These are phyloP conservation scores for Stenopsyche tienmushanensis DNA, from an alignment of 1,140 invertebrate species.

Conservation along the genomic window DNA sequence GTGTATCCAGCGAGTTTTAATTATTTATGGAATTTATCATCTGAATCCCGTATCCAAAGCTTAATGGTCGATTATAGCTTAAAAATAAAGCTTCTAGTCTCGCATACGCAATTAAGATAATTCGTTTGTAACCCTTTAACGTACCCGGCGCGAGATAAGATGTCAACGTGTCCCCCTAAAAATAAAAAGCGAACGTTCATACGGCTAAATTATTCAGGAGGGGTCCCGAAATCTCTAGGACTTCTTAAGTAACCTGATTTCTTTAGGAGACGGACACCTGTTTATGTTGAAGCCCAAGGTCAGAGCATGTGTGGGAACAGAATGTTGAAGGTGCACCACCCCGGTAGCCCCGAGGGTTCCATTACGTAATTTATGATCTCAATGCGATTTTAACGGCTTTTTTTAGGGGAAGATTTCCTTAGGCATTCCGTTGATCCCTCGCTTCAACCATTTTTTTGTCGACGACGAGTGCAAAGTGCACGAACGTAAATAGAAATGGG, in stretches of 20 bases:
- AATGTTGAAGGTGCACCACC: constrained; percentile 15
- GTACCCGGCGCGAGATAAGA: background rate
- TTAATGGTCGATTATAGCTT: no score
- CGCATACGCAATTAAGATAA: background rate
- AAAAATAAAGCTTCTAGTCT: background rate
- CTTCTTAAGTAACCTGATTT: constrained; percentile 18
- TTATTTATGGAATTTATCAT: no score
- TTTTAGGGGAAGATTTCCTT: constrained; percentile 4
- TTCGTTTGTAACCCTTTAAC: background rate
- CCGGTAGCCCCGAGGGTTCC: constrained; percentile 6
- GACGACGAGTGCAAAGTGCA: constrained; percentile 21
- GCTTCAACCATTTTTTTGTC: constrained; percentile 6
- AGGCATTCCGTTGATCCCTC: background rate
- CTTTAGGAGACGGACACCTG: constrained; percentile 6
- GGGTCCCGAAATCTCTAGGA: background rate
- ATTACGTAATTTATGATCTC: constrained; percentile 24
- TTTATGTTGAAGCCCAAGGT: constrained; percentile 20
- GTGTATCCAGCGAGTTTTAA: no score
- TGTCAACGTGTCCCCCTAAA: background rate
- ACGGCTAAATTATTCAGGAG: background rate
- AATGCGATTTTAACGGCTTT: constrained; percentile 22
- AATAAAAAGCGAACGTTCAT: background rate
- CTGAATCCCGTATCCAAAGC: no score
- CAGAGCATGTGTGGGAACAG: constrained; percentile 20
- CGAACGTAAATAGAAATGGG: background rate